Base-by-base conservation (phyloP, 2,113 vertebrate species). In the Coptodon bakossiorum region DNA sequence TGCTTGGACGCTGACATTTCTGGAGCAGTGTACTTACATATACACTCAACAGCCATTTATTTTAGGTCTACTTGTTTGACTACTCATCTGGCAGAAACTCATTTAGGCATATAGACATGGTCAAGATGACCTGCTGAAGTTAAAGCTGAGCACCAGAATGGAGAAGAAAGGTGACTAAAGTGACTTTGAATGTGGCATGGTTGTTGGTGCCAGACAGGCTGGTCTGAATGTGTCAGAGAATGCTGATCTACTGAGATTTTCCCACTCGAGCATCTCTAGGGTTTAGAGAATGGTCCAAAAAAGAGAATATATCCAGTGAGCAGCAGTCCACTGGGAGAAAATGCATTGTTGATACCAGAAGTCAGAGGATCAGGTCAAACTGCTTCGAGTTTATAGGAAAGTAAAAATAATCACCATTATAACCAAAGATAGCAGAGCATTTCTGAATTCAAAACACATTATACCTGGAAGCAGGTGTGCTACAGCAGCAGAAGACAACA, bases 91-190 rank as follows among this genome's bases (percentile, higher is more conserved):
- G 68, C 24, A 2, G 40, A 45, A 48, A 45, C 40, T 48, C 40
- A 29, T 24, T 45, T 48, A 76, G 68, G 14, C 68, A 48, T 29
- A 9, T 2, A 76, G 14, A 73, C 40, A 45, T 45, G 68, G 68
- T 73, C 40, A 17, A 73, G 38, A 27, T 73, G 38, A 45, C 38
- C 8, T 73, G 8, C 68, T 73, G 38, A 45, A 45, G 38, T 45
- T 6, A 43, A 45, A 71, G 38, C n/a, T 45, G 38, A 73, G 68
- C 68, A 73, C 40, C 38, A 45, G 68, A 29, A 73, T 48, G 22
- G 68, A 45, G 68, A 27, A 10, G 0, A 71, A 16, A 43, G 1
- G 66, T 71, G n/a, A 71, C n/a, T 71, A 0, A 0, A 73, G 40
- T 1, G 68, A 45, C 3, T 45, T 27, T 73, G 38, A 73, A 73